Conservation (phyloP, 2,888 invertebrate genomes). For the Antheraea yamamai region DNA sequence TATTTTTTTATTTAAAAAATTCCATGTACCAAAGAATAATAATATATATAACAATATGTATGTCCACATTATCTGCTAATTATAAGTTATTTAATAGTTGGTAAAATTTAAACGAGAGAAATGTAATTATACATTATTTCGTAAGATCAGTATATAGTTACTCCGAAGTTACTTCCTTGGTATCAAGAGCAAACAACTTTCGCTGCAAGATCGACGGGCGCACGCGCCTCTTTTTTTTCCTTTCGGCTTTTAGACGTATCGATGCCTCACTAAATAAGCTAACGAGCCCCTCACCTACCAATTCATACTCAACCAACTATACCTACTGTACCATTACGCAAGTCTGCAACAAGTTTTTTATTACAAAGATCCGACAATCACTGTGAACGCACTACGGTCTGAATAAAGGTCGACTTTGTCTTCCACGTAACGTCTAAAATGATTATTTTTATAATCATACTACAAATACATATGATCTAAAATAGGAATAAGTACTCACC, state of each 20-base stretch:
- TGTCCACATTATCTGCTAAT: background rate
- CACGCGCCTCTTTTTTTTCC: conserved; percentile 41
- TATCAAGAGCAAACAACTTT: conserved; percentile 78
- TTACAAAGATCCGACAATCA: conserved; percentile 12
- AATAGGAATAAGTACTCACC: conserved; percentile 66
- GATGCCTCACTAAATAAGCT: conserved; percentile 32
- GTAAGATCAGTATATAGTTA: conserved; percentile 46
- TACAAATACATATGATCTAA: conserved; percentile 34
- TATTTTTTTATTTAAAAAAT: too few species aligned
- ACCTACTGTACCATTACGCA: conserved; percentile 55
- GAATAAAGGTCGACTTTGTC: background rate
- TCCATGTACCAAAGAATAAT: background rate
- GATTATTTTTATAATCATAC: conserved; percentile 32
- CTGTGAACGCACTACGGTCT: background rate
- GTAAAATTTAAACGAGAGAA: background rate
- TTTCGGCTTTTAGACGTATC: conserved; percentile 38
- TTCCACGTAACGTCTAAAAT: conserved; percentile 42
- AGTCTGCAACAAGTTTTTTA: conserved; percentile 36
- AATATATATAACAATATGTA: background rate
- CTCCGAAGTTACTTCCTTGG: conserved; percentile 61
- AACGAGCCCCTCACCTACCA: conserved; percentile 33
- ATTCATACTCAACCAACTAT: conserved; percentile 37
- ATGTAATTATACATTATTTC: conserved; percentile 35
- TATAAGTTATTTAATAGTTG: background rate
- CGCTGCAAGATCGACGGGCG: conserved; percentile 46